A percentile compares a stretch with the other conserved stretches of the same genome.
Conservation (phyloP, 2,888 invertebrate genomes). For the Scrobipalpa costella region DNA sequence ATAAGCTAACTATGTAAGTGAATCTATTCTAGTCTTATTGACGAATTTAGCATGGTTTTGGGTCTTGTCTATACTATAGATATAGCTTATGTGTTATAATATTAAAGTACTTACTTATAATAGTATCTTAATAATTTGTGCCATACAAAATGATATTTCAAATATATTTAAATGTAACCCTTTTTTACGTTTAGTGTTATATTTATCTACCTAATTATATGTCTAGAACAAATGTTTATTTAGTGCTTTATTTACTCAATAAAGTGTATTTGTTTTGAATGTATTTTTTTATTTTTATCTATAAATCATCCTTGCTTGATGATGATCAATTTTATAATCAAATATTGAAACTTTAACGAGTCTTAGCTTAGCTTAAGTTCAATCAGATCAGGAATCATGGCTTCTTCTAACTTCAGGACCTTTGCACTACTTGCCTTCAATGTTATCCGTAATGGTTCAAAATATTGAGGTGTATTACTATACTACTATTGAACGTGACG, state of each 20-base stretch:
- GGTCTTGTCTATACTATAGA: slow-evolving; percentile 22
- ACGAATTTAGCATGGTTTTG: slow-evolving; percentile 43
- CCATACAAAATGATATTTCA: slow-evolving; percentile 18
- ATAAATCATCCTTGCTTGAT: background rate
- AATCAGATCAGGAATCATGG: too few species aligned
- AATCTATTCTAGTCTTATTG: slow-evolving; percentile 39
- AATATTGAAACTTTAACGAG: too few species aligned
- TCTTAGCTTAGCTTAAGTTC: too few species aligned
- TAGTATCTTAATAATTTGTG: slow-evolving; percentile 19
- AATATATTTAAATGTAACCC: background rate
- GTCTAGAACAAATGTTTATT: slow-evolving; percentile 28
- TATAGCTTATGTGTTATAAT: slow-evolving; percentile 12
- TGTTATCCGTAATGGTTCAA: too few species aligned
- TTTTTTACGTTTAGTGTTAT: slow-evolving; percentile 24
- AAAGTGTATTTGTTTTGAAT: slow-evolving; percentile 19
- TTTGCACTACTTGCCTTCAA: too few species aligned
- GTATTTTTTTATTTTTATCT: background rate
- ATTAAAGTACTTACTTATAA: too few species aligned
- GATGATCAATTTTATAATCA: too few species aligned
- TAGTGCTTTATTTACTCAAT: slow-evolving; percentile 19
- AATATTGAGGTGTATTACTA: too few species aligned
- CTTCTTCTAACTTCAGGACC: too few species aligned
- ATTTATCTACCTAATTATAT: slow-evolving; percentile 26
- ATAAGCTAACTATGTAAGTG: slow-evolving; percentile 34
- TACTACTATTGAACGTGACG: background rate